Evolutionary conservation across 2,888 invertebrate genomes (phyloP).

Genomic region (Tetanocera ferruginea): DNA sequence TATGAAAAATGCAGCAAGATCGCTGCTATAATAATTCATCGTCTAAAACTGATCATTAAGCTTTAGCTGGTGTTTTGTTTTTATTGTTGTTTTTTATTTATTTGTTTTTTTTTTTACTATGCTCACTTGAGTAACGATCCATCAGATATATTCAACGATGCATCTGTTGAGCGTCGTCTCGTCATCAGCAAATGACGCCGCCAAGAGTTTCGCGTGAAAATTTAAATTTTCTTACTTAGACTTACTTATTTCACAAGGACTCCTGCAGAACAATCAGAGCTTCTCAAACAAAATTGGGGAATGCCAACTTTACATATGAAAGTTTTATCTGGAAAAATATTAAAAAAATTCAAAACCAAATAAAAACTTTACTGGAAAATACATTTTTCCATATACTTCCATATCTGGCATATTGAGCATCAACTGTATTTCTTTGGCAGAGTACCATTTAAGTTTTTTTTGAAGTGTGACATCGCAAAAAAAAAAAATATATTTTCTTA

Average conservation of each 20-base stretch:
- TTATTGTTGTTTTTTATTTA: background rate
- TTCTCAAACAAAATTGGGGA: background rate
- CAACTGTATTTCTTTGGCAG: too few species aligned
- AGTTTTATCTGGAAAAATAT: too few species aligned
- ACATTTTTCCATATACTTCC: too few species aligned
- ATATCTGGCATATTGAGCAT: too few species aligned
- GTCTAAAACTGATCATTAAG: conserved; percentile 41
- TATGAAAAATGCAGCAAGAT: conserved; percentile 38
- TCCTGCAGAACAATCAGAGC: background rate
- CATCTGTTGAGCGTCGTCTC: background rate
- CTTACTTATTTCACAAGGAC: background rate
- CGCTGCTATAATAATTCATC: conserved; percentile 40
- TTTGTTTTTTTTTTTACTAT: background rate
- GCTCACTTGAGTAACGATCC: background rate
- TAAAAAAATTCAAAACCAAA: too few species aligned
- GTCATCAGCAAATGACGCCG: background rate
- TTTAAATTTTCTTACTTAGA: background rate
- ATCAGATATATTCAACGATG: background rate
- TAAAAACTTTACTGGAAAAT: too few species aligned
- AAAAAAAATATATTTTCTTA: too few species aligned
- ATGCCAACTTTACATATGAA: too few species aligned
- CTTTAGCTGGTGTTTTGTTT: conserved; percentile 14
- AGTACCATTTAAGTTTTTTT: too few species aligned
- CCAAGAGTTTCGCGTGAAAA: background rate
- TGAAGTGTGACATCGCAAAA: too few species aligned